Percentiles rank a stretch among this genome's conserved stretches.
phyloP scores from a whole-genome alignment of 2,113 vertebrate genomes.

The Oncorhynchus kisutch region DNA sequence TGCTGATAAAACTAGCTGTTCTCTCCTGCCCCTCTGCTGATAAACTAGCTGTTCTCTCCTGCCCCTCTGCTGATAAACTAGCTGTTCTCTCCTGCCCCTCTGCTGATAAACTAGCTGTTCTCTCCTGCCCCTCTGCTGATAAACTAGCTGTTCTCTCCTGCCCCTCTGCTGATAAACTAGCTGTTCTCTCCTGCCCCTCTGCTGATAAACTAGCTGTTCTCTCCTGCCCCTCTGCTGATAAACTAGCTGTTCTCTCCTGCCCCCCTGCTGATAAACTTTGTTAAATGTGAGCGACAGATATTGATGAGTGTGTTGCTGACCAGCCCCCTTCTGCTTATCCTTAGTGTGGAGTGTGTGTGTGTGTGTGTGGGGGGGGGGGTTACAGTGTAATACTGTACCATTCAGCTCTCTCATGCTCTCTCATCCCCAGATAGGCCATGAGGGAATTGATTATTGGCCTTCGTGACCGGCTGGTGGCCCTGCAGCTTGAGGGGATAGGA shows the following conservation, averaged over 20 bases:
- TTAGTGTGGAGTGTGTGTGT: constrained; percentile 3
- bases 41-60: no score
- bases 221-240: no score
- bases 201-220: no score
- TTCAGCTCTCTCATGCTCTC: constrained; percentile 32
- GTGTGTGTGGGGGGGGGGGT: background rate
- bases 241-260: constrained; percentile 48
- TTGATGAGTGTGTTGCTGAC: constrained; percentile 62
- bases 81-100: no score
- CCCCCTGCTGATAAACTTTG: constrained; percentile 57
- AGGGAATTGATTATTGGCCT: constrained; percentile 47
- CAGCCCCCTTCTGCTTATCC: constrained; percentile 49
- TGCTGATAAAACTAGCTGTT: no score
- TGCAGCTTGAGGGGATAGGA: constrained; percentile 18
- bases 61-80: no score
- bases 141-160: no score
- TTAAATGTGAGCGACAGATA: constrained; percentile 71
- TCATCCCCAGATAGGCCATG: constrained; percentile 16
- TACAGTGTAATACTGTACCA: constrained; percentile 33
- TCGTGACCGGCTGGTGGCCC: constrained; percentile 39
- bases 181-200: no score
- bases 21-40: no score
- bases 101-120: no score
- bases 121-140: no score
- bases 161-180: no score